Evolutionary conservation across 2,797 vertebrate species (phyloP).

Genomic region (Harpagifer antarcticus): DNA sequence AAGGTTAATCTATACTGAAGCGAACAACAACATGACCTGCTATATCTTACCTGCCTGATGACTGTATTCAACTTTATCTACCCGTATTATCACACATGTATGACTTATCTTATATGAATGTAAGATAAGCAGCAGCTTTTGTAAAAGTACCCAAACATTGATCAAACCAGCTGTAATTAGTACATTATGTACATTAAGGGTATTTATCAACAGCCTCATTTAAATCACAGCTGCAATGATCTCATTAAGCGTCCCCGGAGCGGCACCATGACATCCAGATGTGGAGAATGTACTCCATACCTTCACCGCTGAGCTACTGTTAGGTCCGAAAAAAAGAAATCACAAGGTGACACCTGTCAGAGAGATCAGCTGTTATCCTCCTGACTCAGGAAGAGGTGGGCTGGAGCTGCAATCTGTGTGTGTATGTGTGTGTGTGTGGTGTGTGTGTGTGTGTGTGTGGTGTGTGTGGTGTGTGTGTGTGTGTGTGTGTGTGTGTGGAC

Average conservation of each 20-base stretch:
- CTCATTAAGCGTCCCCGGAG: conserved; percentile 25
- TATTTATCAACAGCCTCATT: conserved; percentile 21
- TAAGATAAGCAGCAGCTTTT: background rate
- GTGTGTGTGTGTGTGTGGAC: conserved; percentile 21
- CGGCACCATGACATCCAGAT: conserved; percentile 47
- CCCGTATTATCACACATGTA: background rate
- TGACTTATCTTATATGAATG: background rate
- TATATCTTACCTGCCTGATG: background rate
- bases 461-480: conserved; percentile 7
- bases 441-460: background rate
- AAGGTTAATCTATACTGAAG: background rate
- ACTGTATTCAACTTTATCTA: background rate
- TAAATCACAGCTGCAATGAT: conserved; percentile 24
- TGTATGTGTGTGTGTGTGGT: conserved; percentile 16
- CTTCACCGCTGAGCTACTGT: conserved; percentile 59
- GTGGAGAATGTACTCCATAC: conserved; percentile 38
- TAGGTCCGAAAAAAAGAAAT: no score
- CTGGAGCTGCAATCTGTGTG: conserved; percentile 36
- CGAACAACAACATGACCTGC: no score
- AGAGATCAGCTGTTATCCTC: conserved; percentile 57
- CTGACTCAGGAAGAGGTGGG: conserved; percentile 37
- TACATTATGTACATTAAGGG: background rate
- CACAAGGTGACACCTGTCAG: conserved; percentile 71
- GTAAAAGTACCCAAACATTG: conserved; percentile 1
- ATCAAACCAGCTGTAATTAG: background rate